These are phyloP conservation scores for Cataglyphis albicans DNA, from an alignment of 2,888 invertebrate species.

Conservation along the genomic window DNA sequence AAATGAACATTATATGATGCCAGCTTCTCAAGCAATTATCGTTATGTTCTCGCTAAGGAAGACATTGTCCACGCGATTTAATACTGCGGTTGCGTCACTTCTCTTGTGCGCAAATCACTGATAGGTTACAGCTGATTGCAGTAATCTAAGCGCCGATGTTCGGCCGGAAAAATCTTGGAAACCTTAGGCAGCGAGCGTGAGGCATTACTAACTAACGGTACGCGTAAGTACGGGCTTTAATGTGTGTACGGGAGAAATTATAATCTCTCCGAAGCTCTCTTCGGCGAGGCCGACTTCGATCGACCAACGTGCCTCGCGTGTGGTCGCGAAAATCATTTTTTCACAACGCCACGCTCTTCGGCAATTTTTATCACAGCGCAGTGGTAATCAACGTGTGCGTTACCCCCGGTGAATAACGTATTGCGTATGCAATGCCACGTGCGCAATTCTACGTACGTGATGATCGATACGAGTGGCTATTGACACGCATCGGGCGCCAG, in stretches of 20 bases:
- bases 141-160: constrained; percentile 74
- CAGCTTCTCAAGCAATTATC: not conserved
- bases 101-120: constrained; percentile 70
- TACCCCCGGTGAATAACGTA: constrained; percentile 14
- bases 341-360: constrained; percentile 11
- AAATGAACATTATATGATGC: not conserved
- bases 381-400: constrained; percentile 4
- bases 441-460: constrained; percentile 26
- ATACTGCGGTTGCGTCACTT: constrained; percentile 70
- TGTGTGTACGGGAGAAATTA: constrained; percentile 68
- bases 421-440: constrained; percentile 40
- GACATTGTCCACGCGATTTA: constrained; percentile 70
- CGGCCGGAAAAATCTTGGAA: constrained; percentile 60
- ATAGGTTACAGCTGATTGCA: constrained; percentile 75
- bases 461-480: constrained; percentile 25
- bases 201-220: constrained; percentile 75
- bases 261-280: constrained; percentile 60
- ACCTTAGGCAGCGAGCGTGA: constrained; percentile 66
- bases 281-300: constrained; percentile 44
- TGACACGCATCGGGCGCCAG: constrained; percentile 11
- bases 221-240: constrained; percentile 73
- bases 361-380: constrained; percentile 3
- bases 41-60: constrained; percentile 54
- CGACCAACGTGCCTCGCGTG: constrained; percentile 53
- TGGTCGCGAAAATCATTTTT: constrained; percentile 57